phyloP scores from a whole-genome alignment of 2,888 invertebrate species.

The Caenorhabditis sulstoni region DNA sequence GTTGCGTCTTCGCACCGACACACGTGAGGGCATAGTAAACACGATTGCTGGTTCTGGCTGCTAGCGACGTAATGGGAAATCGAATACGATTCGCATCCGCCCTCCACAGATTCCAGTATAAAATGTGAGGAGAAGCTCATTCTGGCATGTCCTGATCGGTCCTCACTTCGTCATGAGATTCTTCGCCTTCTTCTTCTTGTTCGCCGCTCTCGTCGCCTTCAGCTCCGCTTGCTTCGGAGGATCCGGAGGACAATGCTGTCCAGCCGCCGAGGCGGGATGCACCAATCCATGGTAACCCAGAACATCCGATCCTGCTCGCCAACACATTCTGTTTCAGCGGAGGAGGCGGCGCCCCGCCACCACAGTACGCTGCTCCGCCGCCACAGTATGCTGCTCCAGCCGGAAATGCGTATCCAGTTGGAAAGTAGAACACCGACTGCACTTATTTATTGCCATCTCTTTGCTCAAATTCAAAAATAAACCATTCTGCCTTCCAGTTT shows the following conservation, averaged over 20 bases:
- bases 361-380: not conserved
- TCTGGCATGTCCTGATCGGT: not conserved
- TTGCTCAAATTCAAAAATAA: too few species aligned
- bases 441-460: too few species aligned
- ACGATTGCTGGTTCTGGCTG: too few species aligned
- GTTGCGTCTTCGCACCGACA: too few species aligned
- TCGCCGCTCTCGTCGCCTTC: constrained; percentile 24
- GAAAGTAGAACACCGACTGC: constrained; percentile 5
- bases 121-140: not conserved
- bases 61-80: too few species aligned
- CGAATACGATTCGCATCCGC: not conserved
- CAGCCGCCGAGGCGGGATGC: constrained; percentile 47
- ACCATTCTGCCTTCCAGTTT: too few species aligned
- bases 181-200: constrained; percentile 33
- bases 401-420: constrained; percentile 34
- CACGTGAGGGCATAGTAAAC: too few species aligned
- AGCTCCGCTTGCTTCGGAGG: constrained; percentile 43
- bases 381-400: not conserved
- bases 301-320: not conserved
- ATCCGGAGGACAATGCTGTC: constrained; percentile 43
- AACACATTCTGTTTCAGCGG: constrained; percentile 25
- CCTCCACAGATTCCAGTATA: constrained; percentile 21
- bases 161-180: constrained; percentile 14
- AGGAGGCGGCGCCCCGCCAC: constrained; percentile 28
- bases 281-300: constrained; percentile 40